Percentiles rank a stretch among this genome's conserved stretches.
phyloP scores from a whole-genome alignment of 2,113 vertebrate species.

The Thunnus thynnus region DNA sequence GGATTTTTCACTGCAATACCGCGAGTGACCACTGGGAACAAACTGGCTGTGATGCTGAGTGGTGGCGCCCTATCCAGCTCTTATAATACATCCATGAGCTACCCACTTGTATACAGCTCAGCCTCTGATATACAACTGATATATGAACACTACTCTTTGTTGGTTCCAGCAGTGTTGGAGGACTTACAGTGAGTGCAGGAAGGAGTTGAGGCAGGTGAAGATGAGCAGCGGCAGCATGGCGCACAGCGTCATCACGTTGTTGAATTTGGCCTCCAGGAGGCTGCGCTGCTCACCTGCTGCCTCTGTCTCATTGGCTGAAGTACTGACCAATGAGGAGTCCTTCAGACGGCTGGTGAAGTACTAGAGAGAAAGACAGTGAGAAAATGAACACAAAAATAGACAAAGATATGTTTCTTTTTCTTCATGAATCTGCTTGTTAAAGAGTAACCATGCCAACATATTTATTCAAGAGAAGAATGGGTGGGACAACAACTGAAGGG shows the following conservation, averaged over 20 bases:
- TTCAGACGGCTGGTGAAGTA: conserved; percentile 91
- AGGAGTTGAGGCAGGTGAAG: conserved; percentile 95
- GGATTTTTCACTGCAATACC: too few species aligned
- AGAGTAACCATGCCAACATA: too few species aligned
- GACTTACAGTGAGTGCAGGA: conserved; percentile 85
- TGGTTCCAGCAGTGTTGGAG: background rate
- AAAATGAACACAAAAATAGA: background rate
- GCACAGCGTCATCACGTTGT: conserved; percentile 95
- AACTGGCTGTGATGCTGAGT: too few species aligned
- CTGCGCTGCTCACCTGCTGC: conserved; percentile 24
- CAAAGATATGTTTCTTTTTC: background rate
- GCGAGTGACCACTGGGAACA: too few species aligned
- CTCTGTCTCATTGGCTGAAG: conserved; percentile 42
- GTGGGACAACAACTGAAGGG: too few species aligned
- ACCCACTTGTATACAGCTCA: too few species aligned
- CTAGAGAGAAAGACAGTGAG: conserved; percentile 73
- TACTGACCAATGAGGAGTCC: conserved; percentile 20
- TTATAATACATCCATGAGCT: too few species aligned
- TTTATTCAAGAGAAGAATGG: too few species aligned
- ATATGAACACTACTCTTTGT: background rate
- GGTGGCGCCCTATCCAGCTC: too few species aligned
- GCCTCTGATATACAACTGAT: too few species aligned
- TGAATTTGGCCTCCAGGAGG: conserved; percentile 88
- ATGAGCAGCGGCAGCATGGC: conserved; percentile 94
- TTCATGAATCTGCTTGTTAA: too few species aligned